A percentile compares a stretch with the other conserved stretches of the same genome.
Evolutionary conservation across 1,140 invertebrate species (phyloP).

Genomic region (Magallana gigas): DNA sequence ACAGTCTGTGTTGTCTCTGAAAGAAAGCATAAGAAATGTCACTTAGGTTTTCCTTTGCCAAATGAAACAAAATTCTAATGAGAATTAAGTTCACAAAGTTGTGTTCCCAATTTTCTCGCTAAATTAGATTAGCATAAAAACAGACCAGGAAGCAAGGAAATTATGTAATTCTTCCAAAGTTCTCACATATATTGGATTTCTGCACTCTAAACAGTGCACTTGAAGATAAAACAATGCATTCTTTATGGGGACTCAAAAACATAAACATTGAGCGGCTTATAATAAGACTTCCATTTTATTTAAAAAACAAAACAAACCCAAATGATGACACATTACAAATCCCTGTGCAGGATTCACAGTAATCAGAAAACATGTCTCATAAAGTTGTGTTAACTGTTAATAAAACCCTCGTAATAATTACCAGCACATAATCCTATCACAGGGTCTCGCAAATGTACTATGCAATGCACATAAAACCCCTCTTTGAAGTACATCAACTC

Average conservation of each 20-base stretch:
- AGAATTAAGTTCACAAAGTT: neutral
- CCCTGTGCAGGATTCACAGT: no score
- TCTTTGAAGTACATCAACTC: neutral
- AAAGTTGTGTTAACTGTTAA: no score
- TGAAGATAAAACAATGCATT: no score
- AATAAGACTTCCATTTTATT: no score
- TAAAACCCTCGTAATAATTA: neutral
- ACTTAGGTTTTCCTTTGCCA: neutral
- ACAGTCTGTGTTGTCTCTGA: neutral
- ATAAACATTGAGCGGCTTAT: no score
- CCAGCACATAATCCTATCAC: neutral
- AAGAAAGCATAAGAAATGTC: neutral
- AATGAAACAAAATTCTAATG: neutral
- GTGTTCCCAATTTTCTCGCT: neutral
- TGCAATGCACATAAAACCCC: neutral
- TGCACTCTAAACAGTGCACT: no score
- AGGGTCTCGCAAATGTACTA: neutral
- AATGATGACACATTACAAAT: no score
- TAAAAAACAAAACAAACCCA: no score
- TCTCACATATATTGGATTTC: neutral
- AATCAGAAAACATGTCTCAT: no score
- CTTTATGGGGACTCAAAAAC: no score
- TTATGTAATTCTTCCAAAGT: conserved; percentile 4
- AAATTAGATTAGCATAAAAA: neutral
- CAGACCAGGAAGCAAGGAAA: neutral